phyloP scores from a whole-genome alignment of 2,113 vertebrate genomes.

The Galbula dea region DNA sequence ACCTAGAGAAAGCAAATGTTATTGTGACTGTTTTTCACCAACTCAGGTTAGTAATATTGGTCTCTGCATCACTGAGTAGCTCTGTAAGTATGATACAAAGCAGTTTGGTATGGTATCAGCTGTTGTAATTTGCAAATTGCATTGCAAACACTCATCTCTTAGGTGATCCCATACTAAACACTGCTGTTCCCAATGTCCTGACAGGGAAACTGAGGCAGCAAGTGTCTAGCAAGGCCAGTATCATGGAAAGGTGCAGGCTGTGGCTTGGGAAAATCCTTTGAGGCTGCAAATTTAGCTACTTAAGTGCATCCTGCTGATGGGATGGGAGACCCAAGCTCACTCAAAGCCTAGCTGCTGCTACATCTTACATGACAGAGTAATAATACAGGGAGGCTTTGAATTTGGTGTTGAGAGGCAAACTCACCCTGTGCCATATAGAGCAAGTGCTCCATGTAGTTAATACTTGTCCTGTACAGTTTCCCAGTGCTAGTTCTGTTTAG shows the following conservation, averaged over 20 bases:
- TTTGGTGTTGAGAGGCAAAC: background rate
- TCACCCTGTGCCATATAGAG: background rate
- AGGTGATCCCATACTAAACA: background rate
- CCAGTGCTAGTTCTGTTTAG: background rate
- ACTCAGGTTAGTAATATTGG: background rate
- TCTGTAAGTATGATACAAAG: background rate
- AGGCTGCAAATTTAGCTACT: background rate
- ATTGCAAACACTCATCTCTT: background rate
- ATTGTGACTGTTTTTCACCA: background rate
- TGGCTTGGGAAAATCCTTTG: background rate
- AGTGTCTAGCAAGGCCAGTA: background rate
- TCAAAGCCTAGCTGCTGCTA: background rate
- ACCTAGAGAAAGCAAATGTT: background rate
- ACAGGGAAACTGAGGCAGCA: background rate
- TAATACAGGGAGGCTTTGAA: background rate
- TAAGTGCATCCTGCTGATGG: background rate
- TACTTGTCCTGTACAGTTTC: background rate
- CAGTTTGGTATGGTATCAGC: background rate
- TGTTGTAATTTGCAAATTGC: background rate
- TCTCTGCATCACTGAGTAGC: background rate
- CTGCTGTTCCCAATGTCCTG: background rate
- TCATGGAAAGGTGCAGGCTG: background rate
- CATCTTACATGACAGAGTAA: background rate
- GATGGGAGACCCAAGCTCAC: background rate
- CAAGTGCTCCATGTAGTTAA: background rate